Evolutionary conservation across 2,113 vertebrate species (phyloP).

Genomic region (Plectropomus leopardus): DNA sequence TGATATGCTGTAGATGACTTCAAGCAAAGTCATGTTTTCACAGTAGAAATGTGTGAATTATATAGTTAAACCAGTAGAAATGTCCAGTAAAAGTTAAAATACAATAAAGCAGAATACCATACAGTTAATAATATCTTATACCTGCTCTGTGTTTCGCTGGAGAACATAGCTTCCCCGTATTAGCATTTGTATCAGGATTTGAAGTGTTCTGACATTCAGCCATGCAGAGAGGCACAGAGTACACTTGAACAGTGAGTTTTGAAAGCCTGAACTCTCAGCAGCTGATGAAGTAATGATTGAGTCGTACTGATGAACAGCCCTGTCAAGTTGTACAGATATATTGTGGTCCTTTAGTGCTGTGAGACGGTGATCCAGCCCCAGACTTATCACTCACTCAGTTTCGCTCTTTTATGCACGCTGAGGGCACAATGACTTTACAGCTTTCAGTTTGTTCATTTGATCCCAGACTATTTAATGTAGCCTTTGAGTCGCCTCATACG

Average conservation of each 20-base stretch:
- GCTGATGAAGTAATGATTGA: constrained; percentile 39
- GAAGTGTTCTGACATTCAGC: constrained; percentile 58
- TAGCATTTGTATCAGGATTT: constrained; percentile 33
- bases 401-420: background rate
- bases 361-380: constrained; percentile 23
- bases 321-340: constrained; percentile 39
- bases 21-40: background rate
- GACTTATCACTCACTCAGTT: constrained; percentile 24
- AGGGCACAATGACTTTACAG: constrained; percentile 17
- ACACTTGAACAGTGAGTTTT: constrained; percentile 40
- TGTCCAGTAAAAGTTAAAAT: background rate
- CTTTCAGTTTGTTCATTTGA: constrained; percentile 7
- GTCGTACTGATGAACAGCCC: constrained; percentile 46
- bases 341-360: constrained; percentile 30
- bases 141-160: background rate
- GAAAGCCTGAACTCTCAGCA: constrained; percentile 51
- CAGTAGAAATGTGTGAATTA: background rate
- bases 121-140: background rate
- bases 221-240: constrained; percentile 29
- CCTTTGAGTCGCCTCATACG: background rate
- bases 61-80: background rate
- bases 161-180: background rate
- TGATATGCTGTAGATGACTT: background rate
- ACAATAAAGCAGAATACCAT: background rate
- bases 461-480: no score